A percentile compares a stretch with the other conserved stretches of the same genome.
Evolutionary conservation across 1,140 invertebrate species (phyloP).

Genomic region (Anagrus nilaparvatae): DNA sequence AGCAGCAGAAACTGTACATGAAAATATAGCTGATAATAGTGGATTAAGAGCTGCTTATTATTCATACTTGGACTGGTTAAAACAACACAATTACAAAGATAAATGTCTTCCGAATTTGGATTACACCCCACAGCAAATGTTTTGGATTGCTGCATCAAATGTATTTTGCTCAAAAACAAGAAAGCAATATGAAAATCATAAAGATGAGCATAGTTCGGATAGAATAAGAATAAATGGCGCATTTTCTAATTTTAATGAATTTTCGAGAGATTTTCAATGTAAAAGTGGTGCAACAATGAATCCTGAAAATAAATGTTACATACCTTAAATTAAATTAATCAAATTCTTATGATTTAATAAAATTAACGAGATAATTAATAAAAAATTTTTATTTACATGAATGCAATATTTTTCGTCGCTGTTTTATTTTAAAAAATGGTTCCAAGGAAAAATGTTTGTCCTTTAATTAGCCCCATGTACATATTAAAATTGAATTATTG

Average conservation of each 20-base stretch:
- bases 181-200: conserved; percentile 34
- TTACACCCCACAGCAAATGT: conserved; percentile 47
- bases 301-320: conserved; percentile 73
- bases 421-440: too few species aligned
- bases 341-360: too few species aligned
- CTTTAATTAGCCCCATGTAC: too few species aligned
- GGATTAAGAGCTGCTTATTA: conserved; percentile 49
- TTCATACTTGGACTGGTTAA: conserved; percentile 42
- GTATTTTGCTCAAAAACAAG: conserved; percentile 44
- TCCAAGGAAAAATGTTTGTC: too few species aligned
- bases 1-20: conserved; percentile 49
- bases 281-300: conserved; percentile 67
- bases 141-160: conserved; percentile 50
- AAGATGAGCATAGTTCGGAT: conserved; percentile 23
- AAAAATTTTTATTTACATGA: too few species aligned
- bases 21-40: conserved; percentile 56
- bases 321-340: too few species aligned
- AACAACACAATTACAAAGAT: conserved; percentile 27
- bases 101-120: conserved; percentile 37
- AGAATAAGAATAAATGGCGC: neutral
- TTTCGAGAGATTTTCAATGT: conserved; percentile 72
- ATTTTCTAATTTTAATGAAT: conserved; percentile 44
- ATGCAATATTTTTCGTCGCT: too few species aligned
- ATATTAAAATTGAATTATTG: too few species aligned
- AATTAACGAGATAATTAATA: too few species aligned